Percentiles rank a stretch among this genome's conserved stretches.
phyloP scores from a whole-genome alignment of 2,797 vertebrate genomes.

The Borostomias antarcticus region DNA sequence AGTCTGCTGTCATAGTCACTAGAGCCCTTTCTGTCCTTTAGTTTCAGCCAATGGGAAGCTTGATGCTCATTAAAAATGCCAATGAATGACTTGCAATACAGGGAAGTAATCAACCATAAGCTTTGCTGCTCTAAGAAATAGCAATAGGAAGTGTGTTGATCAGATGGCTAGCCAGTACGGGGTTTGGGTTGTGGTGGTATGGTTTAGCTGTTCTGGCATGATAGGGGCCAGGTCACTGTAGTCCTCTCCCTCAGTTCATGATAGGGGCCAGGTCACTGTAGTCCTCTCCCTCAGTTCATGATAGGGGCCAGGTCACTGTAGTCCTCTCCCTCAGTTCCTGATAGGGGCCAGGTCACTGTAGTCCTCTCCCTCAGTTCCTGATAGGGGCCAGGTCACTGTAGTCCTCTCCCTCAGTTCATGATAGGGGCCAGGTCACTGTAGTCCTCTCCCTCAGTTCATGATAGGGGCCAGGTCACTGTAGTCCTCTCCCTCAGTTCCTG shows the following conservation, averaged over 20 bases:
- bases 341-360: no score
- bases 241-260: slow-evolving; percentile 55
- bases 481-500: slow-evolving; percentile 55
- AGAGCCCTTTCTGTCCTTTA: slow-evolving; percentile 26
- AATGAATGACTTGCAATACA: slow-evolving; percentile 40
- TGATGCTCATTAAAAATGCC: slow-evolving; percentile 46
- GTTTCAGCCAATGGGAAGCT: slow-evolving; percentile 40
- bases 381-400: no score
- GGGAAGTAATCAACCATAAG: slow-evolving; percentile 38
- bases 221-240: slow-evolving; percentile 5
- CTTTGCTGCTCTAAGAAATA: background rate
- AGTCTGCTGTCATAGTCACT: slow-evolving; percentile 17
- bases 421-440: slow-evolving; percentile 5
- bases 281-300: background rate
- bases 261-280: no score
- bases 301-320: no score
- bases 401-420: background rate
- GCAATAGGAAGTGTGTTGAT: slow-evolving; percentile 26
- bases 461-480: slow-evolving; percentile 5
- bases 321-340: background rate
- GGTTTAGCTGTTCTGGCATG: slow-evolving; percentile 22
- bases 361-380: background rate
- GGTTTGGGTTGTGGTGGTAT: slow-evolving; percentile 24
- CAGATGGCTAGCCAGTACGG: slow-evolving; percentile 43
- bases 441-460: slow-evolving; percentile 52